These are phyloP conservation scores for Pelvicachromis taeniatus DNA, from an alignment of 2,113 vertebrate genomes.

Conservation along the genomic window DNA sequence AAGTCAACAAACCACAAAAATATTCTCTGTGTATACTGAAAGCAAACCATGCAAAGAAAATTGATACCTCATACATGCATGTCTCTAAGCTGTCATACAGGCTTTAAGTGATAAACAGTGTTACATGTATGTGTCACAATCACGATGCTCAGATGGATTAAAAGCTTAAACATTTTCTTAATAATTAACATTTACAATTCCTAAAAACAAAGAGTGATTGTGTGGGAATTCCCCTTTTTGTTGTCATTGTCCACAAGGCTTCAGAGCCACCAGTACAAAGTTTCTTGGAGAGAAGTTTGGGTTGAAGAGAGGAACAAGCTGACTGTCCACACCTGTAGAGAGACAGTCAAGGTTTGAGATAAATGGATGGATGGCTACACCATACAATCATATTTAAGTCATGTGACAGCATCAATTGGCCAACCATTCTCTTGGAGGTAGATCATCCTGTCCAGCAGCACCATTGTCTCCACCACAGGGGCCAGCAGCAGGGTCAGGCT, in stretches of 20 bases:
- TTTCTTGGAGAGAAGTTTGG: conserved; percentile 87
- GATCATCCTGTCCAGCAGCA: conserved; percentile 87
- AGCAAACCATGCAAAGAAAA: neutral
- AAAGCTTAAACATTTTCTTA: neutral
- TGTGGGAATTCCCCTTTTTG: neutral
- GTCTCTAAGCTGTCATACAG: neutral
- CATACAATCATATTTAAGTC: accelerated
- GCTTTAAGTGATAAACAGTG: neutral
- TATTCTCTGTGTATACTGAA: neutral
- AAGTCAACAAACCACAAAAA: neutral
- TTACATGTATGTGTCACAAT: accelerated
- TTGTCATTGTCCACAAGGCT: neutral
- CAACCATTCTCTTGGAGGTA: conserved; percentile 88
- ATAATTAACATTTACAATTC: neutral
- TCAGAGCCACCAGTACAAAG: conserved; percentile 83
- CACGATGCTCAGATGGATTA: accelerated
- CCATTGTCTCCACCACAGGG: conserved; percentile 85
- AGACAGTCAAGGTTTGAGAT: neutral
- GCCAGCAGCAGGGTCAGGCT: conserved; percentile 83
- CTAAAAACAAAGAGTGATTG: neutral
- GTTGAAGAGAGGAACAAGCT: conserved; percentile 84
- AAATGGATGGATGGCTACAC: neutral
- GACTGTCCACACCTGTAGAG: conserved; percentile 79
- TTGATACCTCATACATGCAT: neutral
- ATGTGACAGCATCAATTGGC: neutral